These are phyloP conservation scores for Morpho deidamia DNA, from an alignment of 2,888 invertebrate genomes.

Conservation along the genomic window DNA sequence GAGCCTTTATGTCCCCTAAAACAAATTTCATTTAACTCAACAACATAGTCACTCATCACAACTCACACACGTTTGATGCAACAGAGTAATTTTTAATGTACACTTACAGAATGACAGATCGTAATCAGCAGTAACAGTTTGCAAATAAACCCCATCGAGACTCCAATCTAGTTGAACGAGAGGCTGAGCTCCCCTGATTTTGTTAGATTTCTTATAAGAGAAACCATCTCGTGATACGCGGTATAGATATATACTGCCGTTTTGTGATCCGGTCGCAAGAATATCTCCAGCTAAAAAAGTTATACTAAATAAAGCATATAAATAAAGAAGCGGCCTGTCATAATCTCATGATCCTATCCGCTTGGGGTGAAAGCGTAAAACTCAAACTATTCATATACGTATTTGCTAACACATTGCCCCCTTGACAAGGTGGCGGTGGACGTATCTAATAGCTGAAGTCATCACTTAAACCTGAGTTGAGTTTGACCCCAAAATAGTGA, in stretches of 20 bases:
- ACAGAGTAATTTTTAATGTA: neutral
- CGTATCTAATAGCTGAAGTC: no score
- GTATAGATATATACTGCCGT: conserved; percentile 86
- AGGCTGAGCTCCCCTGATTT: conserved; percentile 91
- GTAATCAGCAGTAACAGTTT: conserved; percentile 93
- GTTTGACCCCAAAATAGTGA: no score
- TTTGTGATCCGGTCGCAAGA: conserved; percentile 94
- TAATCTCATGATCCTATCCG: no score
- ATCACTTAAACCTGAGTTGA: no score
- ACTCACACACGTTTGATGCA: no score
- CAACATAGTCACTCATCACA: no score
- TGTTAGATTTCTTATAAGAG: conserved; percentile 93
- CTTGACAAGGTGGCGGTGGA: no score
- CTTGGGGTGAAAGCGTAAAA: no score
- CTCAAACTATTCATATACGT: no score
- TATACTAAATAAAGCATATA: no score
- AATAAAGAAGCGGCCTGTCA: no score
- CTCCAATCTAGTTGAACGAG: conserved; percentile 95
- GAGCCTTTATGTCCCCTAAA: conserved; percentile 92
- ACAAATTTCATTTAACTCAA: conserved; percentile 21
- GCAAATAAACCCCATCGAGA: conserved; percentile 90
- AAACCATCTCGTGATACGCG: conserved; percentile 92
- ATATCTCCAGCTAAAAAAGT: conserved; percentile 86
- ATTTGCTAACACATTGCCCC: no score
- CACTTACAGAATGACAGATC: conserved; percentile 92